Evolutionary conservation across 2,113 vertebrate species (phyloP).

Genomic region (Callospermophilus lateralis): DNA sequence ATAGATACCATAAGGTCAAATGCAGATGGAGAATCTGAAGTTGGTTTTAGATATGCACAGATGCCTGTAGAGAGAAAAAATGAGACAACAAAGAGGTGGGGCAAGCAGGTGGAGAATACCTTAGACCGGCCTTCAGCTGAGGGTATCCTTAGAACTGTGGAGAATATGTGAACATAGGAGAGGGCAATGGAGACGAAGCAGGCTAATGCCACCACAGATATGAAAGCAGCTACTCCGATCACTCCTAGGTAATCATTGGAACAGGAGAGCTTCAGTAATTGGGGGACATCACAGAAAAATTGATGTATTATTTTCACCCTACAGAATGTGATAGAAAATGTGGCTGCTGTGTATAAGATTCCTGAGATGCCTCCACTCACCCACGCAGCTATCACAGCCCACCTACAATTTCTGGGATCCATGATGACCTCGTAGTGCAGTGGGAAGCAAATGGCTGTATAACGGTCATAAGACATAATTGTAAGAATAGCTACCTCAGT

Average conservation of each 20-base stretch:
- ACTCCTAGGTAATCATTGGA: too few species aligned
- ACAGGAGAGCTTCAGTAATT: too few species aligned
- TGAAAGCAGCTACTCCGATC: too few species aligned
- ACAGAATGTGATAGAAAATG: constrained; percentile 1
- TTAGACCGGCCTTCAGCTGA: constrained; percentile 57
- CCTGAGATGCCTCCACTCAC: constrained; percentile 51
- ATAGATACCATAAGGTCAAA: constrained; percentile 41
- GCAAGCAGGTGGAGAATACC: constrained; percentile 76
- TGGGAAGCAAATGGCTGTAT: constrained; percentile 68
- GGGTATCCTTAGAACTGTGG: constrained; percentile 67
- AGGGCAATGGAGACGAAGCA: constrained; percentile 66
- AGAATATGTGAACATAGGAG: constrained; percentile 73
- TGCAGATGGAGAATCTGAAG: constrained; percentile 48
- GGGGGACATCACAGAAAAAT: too few species aligned
- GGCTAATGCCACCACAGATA: background rate
- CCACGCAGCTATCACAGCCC: constrained; percentile 47
- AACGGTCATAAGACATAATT: constrained; percentile 75
- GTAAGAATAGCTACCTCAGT: constrained; percentile 62
- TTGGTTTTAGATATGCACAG: constrained; percentile 72
- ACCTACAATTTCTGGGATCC: constrained; percentile 8
- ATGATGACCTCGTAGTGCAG: constrained; percentile 68
- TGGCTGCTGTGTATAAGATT: constrained; percentile 55
- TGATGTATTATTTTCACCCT: too few species aligned
- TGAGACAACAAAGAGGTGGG: constrained; percentile 71
- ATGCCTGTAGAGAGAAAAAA: constrained; percentile 69